Percentiles rank a stretch among this genome's conserved stretches.
phyloP scores from a whole-genome alignment of 2,113 vertebrate genomes.

The Empidonax traillii region DNA sequence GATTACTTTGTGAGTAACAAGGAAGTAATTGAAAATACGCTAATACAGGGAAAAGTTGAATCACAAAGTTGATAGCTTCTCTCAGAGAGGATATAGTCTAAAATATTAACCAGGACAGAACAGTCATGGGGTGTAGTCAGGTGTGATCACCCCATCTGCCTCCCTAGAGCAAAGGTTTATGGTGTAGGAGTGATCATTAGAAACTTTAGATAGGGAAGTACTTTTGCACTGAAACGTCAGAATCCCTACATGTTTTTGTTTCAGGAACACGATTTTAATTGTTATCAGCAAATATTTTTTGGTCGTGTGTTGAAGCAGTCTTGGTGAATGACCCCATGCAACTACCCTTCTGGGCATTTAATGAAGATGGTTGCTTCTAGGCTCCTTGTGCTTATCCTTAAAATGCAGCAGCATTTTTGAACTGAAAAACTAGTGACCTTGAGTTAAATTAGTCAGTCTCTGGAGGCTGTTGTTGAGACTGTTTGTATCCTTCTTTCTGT shows the following conservation, averaged over 20 bases:
- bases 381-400: background rate
- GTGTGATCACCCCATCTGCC: rapidly evolving
- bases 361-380: background rate
- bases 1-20: background rate
- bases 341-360: background rate
- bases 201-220: background rate
- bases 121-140: background rate
- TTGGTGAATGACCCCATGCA: rapidly evolving
- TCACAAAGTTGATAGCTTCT: background rate
- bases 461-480: background rate
- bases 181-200: background rate
- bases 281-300: background rate
- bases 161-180: background rate
- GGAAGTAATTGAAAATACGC: background rate
- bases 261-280: background rate
- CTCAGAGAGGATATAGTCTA: background rate
- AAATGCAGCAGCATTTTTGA: background rate
- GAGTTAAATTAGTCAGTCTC: background rate
- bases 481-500: background rate
- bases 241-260: background rate
- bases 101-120: background rate
- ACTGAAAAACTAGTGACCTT: background rate
- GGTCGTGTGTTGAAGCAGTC: background rate
- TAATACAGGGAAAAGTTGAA: background rate
- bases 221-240: background rate